Evolutionary conservation across 2,113 vertebrate species (phyloP).

Genomic region (Sigmodon hispidus): DNA sequence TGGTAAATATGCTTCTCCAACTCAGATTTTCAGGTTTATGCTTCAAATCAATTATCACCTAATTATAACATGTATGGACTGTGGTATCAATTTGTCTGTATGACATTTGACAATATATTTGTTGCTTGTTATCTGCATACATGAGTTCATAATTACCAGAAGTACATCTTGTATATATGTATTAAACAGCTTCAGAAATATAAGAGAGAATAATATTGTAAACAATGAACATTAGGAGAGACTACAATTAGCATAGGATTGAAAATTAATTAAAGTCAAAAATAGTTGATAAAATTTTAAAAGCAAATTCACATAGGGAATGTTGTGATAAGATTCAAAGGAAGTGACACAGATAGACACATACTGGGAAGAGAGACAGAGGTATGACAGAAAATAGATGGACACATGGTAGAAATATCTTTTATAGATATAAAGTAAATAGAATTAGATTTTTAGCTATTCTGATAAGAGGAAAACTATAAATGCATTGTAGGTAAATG

Average conservation of each 20-base stretch:
- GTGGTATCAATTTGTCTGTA: background rate
- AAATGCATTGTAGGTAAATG: background rate
- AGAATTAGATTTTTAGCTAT: background rate
- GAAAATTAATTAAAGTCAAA: background rate
- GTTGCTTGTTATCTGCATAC: background rate
- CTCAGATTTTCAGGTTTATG: constrained; percentile 30
- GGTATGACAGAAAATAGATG: background rate
- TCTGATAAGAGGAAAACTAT: background rate
- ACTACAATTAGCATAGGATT: background rate
- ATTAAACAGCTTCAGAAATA: background rate
- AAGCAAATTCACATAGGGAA: background rate
- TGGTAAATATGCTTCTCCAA: constrained; percentile 23
- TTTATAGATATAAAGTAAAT: background rate
- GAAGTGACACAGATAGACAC: background rate
- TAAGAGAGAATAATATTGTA: too few relatives aligned
- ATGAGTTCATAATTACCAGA: too few relatives aligned
- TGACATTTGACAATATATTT: background rate
- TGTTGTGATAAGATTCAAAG: too few relatives aligned
- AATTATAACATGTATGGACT: background rate
- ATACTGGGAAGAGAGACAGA: background rate
- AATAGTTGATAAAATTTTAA: background rate
- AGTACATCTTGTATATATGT: background rate
- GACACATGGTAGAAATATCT: background rate
- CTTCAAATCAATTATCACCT: constrained; percentile 58
- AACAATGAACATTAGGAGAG: background rate